These are phyloP conservation scores for Zosterops borbonicus DNA, from an alignment of 2,113 vertebrate genomes.

Conservation along the genomic window DNA sequence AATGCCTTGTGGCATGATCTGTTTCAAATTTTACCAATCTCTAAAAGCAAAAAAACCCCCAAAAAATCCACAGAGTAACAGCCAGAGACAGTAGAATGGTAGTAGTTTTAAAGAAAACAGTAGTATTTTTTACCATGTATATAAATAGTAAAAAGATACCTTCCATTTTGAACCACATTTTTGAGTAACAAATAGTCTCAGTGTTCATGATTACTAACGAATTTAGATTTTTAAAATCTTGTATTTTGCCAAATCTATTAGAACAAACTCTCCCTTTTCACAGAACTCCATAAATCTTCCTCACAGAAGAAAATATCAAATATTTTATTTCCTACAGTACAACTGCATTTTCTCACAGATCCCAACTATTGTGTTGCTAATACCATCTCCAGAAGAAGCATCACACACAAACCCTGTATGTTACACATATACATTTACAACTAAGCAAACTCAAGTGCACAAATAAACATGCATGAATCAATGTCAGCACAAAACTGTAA, in stretches of 20 bases:
- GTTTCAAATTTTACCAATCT: background rate
- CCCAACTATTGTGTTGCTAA: background rate
- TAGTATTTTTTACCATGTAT: background rate
- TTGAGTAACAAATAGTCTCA: background rate
- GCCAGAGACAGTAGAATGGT: background rate
- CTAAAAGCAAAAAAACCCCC: background rate
- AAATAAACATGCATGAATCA: background rate
- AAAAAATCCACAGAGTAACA: background rate
- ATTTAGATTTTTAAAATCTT: background rate
- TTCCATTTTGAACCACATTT: background rate
- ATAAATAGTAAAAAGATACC: background rate
- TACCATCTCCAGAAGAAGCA: conserved; percentile 14
- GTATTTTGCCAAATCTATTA: conserved; percentile 7
- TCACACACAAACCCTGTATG: background rate
- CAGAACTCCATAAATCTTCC: conserved; percentile 2
- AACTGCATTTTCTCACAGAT: conserved; percentile 21
- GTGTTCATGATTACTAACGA: conserved; percentile 10
- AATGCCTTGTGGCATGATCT: background rate
- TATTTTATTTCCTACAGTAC: background rate
- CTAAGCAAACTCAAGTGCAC: background rate
- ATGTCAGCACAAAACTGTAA: background rate
- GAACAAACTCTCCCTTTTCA: conserved; percentile 40
- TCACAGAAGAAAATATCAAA: background rate
- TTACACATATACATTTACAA: background rate
- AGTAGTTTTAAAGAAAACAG: background rate